Conservation (phyloP, 2,888 invertebrate genomes). For the Rotaria macrura region DNA sequence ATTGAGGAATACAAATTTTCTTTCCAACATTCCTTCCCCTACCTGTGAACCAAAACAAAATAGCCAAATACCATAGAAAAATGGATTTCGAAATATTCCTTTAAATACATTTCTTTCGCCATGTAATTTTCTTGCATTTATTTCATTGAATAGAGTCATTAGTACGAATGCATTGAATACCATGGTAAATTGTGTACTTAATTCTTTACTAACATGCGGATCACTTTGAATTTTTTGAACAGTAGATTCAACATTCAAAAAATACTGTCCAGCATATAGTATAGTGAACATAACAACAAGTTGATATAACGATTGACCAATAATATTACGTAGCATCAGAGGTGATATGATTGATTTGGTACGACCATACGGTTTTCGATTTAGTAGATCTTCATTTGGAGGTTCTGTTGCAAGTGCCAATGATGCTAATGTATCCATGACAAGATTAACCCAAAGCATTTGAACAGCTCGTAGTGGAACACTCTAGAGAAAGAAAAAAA, state of each 20-base stretch:
- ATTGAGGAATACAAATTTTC: too few species aligned
- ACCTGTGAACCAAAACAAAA: constrained; percentile 27
- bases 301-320: constrained; percentile 92
- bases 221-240: neutral
- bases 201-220: constrained; percentile 45
- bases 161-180: constrained; percentile 99
- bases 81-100: constrained; percentile 53
- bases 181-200: constrained; percentile 92
- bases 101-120: constrained; percentile 95
- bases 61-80: constrained; percentile 29
- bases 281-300: constrained; percentile 81
- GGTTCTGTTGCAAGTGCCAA: constrained; percentile 90
- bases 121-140: constrained; percentile 97
- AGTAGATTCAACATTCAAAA: neutral
- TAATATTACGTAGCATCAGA: constrained; percentile 98
- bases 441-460: constrained; percentile 98
- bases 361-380: constrained; percentile 89
- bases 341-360: constrained; percentile 93
- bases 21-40: neutral
- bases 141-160: constrained; percentile 99
- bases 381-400: constrained; percentile 79
- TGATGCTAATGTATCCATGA: constrained; percentile 96
- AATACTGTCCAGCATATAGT: constrained; percentile 71
- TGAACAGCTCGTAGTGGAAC: constrained; percentile 87
- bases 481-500: neutral